These are phyloP conservation scores for Chaetura pelagica DNA, from an alignment of 2,113 vertebrate species.

Conservation along the genomic window DNA sequence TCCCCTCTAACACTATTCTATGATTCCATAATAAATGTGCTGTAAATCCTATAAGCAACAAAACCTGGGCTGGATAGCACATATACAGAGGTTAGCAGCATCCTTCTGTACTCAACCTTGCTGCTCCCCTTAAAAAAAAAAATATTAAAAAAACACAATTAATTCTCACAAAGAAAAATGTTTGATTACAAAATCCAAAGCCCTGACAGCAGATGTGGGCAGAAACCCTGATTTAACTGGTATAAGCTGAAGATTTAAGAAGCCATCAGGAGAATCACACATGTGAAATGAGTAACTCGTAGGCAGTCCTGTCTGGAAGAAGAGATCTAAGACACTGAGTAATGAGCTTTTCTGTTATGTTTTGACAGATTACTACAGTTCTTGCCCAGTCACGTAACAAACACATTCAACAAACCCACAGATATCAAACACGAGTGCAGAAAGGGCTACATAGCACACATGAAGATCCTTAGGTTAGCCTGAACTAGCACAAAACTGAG, in stretches of 20 bases:
- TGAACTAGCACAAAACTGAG: not conserved
- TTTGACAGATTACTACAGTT: not conserved
- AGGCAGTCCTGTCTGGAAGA: not conserved
- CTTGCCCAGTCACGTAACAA: not conserved
- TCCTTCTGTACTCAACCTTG: not conserved
- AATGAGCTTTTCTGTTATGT: not conserved
- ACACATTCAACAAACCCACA: not conserved
- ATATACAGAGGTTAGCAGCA: not conserved
- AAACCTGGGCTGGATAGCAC: not conserved
- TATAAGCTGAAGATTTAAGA: not conserved
- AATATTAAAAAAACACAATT: too few relatives aligned
- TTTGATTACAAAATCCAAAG: not conserved
- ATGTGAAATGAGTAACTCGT: not conserved
- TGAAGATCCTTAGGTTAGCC: not conserved
- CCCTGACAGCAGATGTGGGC: not conserved
- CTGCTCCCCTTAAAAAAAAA: not conserved
- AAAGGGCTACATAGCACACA: not conserved
- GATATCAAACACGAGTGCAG: accelerated
- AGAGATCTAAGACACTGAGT: not conserved
- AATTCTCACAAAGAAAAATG: not conserved
- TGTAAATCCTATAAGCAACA: not conserved
- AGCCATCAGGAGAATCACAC: not conserved
- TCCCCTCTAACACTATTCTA: too few relatives aligned
- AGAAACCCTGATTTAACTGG: not conserved
- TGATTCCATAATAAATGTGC: not conserved